phyloP scores from a whole-genome alignment of 2,888 invertebrate species.

The Silvanus unidentatus region DNA sequence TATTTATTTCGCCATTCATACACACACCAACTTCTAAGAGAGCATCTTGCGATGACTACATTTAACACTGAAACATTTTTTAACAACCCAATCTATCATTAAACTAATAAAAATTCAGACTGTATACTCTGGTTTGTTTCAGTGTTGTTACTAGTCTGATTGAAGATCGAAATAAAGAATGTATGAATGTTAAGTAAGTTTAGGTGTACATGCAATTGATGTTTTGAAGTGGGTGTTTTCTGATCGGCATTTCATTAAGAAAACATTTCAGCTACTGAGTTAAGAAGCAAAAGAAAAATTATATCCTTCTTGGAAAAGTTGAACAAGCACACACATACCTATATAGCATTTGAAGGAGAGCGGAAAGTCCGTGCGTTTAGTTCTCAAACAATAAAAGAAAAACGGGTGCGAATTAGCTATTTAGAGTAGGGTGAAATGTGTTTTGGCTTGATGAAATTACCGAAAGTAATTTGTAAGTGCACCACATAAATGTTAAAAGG shows the following conservation, averaged over 20 bases:
- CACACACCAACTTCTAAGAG: neutral
- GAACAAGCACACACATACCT: no score
- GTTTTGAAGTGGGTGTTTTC: slow-evolving; percentile 24
- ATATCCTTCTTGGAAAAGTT: slow-evolving; percentile 10
- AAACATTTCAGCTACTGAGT: slow-evolving; percentile 11
- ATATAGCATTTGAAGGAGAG: neutral
- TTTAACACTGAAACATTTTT: neutral
- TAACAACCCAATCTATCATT: no score
- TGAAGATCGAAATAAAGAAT: slow-evolving; percentile 18
- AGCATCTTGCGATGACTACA: neutral
- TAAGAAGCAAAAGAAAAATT: slow-evolving; percentile 13
- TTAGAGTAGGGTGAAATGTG: neutral
- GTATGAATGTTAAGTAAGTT: slow-evolving; percentile 6
- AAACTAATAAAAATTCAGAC: no score
- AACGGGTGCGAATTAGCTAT: neutral
- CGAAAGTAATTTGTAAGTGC: slow-evolving; percentile 27
- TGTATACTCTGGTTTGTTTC: no score
- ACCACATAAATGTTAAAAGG: slow-evolving; percentile 5
- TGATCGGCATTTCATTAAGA: slow-evolving; percentile 29
- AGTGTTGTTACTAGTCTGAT: slow-evolving; percentile 9
- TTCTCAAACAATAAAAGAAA: no score
- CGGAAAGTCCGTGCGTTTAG: neutral
- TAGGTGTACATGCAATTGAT: slow-evolving; percentile 15
- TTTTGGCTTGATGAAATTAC: no score
- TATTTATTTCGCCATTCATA: no score